Percentiles rank a stretch among this genome's conserved stretches.
These are phyloP conservation scores for Drosophila sp. DNA, from an alignment of 1,140 invertebrate genomes.

Conservation along the genomic window DNA sequence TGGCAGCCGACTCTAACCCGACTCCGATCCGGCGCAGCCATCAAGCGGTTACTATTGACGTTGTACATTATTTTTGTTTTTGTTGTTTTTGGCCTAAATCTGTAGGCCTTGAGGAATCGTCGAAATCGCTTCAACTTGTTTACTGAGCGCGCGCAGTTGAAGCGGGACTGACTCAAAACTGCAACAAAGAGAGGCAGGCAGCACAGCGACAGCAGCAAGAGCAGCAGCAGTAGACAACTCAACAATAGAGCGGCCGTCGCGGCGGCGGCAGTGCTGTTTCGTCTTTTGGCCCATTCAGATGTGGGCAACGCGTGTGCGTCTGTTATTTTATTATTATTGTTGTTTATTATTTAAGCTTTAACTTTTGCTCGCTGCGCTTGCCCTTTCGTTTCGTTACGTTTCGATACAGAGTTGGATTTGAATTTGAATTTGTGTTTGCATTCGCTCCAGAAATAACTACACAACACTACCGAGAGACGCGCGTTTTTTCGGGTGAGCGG, in stretches of 20 bases:
- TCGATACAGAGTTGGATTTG: constrained; percentile 45
- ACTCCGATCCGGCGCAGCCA: constrained; percentile 36
- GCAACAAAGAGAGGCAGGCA: constrained; percentile 44
- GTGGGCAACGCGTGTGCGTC: constrained; percentile 77
- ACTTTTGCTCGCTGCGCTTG: constrained; percentile 72
- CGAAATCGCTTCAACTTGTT: constrained; percentile 81
- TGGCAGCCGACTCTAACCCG: constrained; percentile 17
- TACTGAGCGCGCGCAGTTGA: constrained; percentile 67
- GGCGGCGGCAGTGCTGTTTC: constrained; percentile 70
- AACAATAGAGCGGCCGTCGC: constrained; percentile 59
- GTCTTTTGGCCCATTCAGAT: constrained; percentile 80
- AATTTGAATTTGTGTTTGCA: constrained; percentile 45
- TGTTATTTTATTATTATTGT: constrained; percentile 77
- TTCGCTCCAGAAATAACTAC: constrained; percentile 54
- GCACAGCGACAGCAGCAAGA: constrained; percentile 7
- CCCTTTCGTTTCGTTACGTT: constrained; percentile 68
- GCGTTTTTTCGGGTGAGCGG: constrained; percentile 38
- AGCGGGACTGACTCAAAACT: constrained; percentile 48
- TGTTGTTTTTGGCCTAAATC: constrained; percentile 66
- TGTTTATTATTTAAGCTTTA: constrained; percentile 80
- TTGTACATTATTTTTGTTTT: constrained; percentile 75
- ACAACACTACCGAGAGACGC: constrained; percentile 28
- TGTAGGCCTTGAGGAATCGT: constrained; percentile 81
- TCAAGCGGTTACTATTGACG: constrained; percentile 52
- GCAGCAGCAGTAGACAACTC: constrained; percentile 25